A percentile compares a stretch with the other conserved stretches of the same genome.
Evolutionary conservation across 2,113 vertebrate genomes (phyloP).

Genomic region (Mormyrus iriodes): DNA sequence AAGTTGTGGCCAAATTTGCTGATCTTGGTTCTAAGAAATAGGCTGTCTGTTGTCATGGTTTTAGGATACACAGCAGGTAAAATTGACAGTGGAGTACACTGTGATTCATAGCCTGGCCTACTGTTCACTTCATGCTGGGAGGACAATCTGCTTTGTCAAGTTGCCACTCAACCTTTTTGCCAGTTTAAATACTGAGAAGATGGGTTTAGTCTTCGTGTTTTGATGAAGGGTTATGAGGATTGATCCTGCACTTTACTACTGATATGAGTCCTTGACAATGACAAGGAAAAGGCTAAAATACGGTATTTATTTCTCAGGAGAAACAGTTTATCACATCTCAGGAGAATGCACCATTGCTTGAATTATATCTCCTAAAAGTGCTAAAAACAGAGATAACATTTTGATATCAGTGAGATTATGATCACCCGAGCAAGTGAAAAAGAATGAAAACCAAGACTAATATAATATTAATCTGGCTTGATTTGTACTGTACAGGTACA

Average conservation of each 20-base stretch:
- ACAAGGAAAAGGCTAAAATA: background rate
- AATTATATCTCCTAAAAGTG: background rate
- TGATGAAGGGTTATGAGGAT: background rate
- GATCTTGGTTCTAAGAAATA: background rate
- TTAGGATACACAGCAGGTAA: slow-evolving; percentile 32
- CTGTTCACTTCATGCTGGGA: slow-evolving; percentile 22
- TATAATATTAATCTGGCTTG: background rate
- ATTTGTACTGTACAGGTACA: background rate
- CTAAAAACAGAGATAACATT: background rate
- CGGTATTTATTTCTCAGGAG: background rate
- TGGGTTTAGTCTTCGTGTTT: background rate
- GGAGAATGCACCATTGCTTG: background rate
- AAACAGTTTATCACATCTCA: background rate
- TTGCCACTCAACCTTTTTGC: background rate
- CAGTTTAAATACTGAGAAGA: slow-evolving; percentile 2
- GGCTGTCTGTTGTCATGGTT: background rate
- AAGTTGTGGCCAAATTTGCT: background rate
- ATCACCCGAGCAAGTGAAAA: background rate
- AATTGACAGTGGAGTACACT: slow-evolving; percentile 10
- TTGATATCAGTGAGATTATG: background rate
- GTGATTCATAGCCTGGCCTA: slow-evolving; percentile 32
- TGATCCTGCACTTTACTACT: background rate
- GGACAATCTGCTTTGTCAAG: slow-evolving; percentile 30
- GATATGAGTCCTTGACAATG: background rate
- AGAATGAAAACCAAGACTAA: background rate